Evolutionary conservation across 2,797 vertebrate species (phyloP), one percentile per base, ranked within the genome.

Genomic region (Lindbergichthys nudifrons): DNA sequence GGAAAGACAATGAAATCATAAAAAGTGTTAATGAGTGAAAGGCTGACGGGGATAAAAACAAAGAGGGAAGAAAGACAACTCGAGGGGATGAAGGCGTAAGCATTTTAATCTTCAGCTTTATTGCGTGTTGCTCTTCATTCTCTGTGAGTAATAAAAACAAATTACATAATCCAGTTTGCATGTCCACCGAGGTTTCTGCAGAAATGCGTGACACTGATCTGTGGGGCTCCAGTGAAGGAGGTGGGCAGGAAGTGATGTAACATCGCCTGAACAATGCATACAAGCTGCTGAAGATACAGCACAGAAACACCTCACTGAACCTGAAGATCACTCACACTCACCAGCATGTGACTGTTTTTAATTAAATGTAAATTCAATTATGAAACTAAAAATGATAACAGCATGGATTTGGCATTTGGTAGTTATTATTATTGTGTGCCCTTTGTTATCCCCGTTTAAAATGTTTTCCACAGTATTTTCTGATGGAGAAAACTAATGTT

Each of bases 241-340:
- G 74, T 77, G 73, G 72, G 61, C 66, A 76, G 67, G 69, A 59
- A 46, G 61, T 83, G 87, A 84, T 86, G 85, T 79, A 83, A 80
- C 77, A 3, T 65, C 47, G 23, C 61, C 56, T 77, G 77, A 87
- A 77, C 80, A 14, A 69, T 1, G 48, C 72, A 30, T 41, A 52
- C 79, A 82, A 66, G 77, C 77, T 80, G 82, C 4, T 56, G 51
- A 60, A 46, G 75, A 0, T 32, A 43, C 26, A 43, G 32, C 11
- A 48, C 71, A 51, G 43, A 62, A 43, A 13, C 54, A 26, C 68
- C 51, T 64, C 64, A 59, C 32, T 62, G 51, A 45, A 77, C 65
- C 68, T 14, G 57, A 18, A 45, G 14, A 68, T 74, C 74, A 48
- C 19, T 61, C 64, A 53, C 70, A 12, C 32, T 67, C 65, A 53